Evolutionary conservation across 2,113 vertebrate genomes (phyloP).

Genomic region (Onychostoma macrolepis): DNA sequence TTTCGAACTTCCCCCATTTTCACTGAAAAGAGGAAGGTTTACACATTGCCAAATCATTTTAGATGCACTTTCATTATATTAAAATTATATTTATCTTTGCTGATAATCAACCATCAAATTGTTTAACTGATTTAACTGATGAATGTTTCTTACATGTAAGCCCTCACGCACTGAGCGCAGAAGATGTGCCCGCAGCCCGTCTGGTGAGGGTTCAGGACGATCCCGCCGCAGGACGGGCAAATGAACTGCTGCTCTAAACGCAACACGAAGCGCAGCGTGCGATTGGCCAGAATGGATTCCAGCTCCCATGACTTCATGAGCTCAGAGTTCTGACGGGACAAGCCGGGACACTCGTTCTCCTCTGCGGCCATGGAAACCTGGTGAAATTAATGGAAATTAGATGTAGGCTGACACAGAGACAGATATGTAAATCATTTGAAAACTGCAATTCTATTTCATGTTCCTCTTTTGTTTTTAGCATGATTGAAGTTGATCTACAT

Average conservation of each 20-base stretch:
- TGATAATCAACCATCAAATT: too few relatives aligned
- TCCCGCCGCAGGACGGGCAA: constrained; percentile 77
- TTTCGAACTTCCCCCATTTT: constrained; percentile 71
- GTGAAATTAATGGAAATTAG: neutral
- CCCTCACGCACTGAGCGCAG: constrained; percentile 81
- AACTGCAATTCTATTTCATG: neutral
- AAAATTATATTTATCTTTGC: neutral
- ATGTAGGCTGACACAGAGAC: neutral
- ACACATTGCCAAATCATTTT: neutral
- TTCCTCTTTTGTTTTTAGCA: neutral
- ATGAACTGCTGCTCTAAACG: constrained; percentile 80
- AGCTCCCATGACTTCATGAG: constrained; percentile 77
- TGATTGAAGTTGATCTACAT: neutral
- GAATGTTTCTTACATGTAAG: constrained; percentile 74
- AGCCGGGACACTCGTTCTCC: constrained; percentile 60
- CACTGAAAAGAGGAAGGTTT: constrained; percentile 70
- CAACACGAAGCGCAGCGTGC: constrained; percentile 73
- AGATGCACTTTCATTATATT: neutral
- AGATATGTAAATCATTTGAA: neutral
- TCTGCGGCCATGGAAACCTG: constrained; percentile 75
- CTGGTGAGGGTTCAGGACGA: constrained; percentile 86
- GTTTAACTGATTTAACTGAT: neutral
- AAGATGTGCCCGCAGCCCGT: constrained; percentile 88
- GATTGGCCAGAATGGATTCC: constrained; percentile 61
- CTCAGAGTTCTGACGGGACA: constrained; percentile 76